Evolutionary conservation across 2,797 vertebrate species (phyloP), one percentile per base, ranked within the genome.

Genomic region (Hydrolagus colliei): DNA sequence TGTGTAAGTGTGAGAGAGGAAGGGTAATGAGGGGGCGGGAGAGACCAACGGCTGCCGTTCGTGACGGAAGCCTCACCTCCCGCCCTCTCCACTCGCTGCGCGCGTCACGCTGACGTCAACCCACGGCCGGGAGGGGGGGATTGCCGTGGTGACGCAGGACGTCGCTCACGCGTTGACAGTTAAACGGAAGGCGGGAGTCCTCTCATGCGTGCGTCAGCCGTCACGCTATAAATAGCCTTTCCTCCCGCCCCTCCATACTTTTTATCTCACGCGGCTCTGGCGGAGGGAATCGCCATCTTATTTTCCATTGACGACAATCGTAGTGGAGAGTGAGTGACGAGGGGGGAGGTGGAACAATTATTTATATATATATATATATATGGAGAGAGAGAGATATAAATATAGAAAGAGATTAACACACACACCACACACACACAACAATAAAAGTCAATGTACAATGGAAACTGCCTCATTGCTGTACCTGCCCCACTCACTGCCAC

Each of bases 231-330:
- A 82, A 82, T 82, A 82, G 0, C 27, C 27, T 27, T 27, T 27
- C 27, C 27, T 27, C 27, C 27, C 27, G 27, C 27, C 27, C 27
- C 27, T 27, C 27, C 27, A 27, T 27, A 27, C 27, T 27, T 27
- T 68, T 68, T 82, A 18, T 68, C 20, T 82, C 63, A 68, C 18
- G 12, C 61, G 18, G 62, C 78, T n/a, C 76, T 63, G 76, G 62
- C 59, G 62, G 61, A 79, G 18, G 63, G 63, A 27, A 27, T 27
- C 27, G 27, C 27, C 27, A 27, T 27, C 79, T 82, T 67, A 22
- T 72, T 79, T 82, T 82, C 79, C 79, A 82, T 68, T 82, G 79
- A 82, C 79, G 79, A 65, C 63, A 72, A 68, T 68, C 27, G 63
- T 13, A 18, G 41, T 35, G 22, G 27, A 27, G 27, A 4, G 65